phyloP scores from a whole-genome alignment of 2,113 vertebrate species.

The Gadus macrocephalus region DNA sequence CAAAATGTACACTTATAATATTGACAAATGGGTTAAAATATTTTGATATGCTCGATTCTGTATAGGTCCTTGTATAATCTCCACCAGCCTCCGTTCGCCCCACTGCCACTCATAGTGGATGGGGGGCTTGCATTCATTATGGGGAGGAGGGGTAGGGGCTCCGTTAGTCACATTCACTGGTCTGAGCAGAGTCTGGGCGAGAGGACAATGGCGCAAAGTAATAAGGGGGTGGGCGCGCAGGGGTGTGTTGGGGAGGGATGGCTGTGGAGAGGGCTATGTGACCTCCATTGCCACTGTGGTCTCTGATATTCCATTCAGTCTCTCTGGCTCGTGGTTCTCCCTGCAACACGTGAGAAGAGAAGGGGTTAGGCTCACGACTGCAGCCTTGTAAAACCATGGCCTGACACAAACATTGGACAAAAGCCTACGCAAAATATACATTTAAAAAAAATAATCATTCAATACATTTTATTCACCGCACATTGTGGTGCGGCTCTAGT shows the following conservation, averaged over 20 bases:
- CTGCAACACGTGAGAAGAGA: constrained; percentile 52
- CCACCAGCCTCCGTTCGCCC: constrained; percentile 34
- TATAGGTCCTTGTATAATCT: constrained; percentile 68
- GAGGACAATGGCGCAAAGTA: not conserved
- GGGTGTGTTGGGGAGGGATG: constrained; percentile 28
- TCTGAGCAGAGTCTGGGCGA: constrained; percentile 37
- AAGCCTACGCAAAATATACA: too few species aligned
- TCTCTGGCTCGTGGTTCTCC: constrained; percentile 87
- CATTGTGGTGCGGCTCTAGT: too few species aligned
- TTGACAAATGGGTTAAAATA: constrained; percentile 67
- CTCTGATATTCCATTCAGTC: constrained; percentile 87
- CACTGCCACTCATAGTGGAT: constrained; percentile 63
- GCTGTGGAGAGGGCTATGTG: constrained; percentile 74
- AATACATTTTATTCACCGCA: too few species aligned
- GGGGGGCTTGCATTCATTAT: constrained; percentile 63
- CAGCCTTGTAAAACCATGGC: too few species aligned
- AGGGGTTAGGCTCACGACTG: too few species aligned
- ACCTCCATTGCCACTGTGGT: constrained; percentile 93
- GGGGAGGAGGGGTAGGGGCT: constrained; percentile 40
- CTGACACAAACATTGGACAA: too few species aligned
- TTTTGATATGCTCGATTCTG: constrained; percentile 73
- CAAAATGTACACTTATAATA: constrained; percentile 92
- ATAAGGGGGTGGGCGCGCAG: constrained; percentile 9
- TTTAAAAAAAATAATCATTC: too few species aligned
- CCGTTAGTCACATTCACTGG: constrained; percentile 59